Base-by-base conservation (phyloP, 1,140 invertebrate genomes). In the Drosophila pallidifrons region DNA sequence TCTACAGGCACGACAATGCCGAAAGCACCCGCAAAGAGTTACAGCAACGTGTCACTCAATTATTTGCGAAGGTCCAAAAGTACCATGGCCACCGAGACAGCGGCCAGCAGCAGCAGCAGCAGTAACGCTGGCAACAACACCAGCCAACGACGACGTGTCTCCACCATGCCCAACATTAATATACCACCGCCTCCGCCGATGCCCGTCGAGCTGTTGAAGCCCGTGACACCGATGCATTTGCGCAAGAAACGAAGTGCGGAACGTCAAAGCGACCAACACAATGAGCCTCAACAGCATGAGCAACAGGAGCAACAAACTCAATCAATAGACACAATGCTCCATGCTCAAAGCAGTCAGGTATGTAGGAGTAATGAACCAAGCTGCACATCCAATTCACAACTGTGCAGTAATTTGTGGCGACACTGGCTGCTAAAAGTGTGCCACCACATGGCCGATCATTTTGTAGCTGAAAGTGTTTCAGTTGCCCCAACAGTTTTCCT, bases 141-240 rank as follows among this genome's bases (percentile, higher is more conserved):
- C 30, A 32, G 20, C 13, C 69, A 68, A 13, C 67, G 75, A 11
- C 77, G 85, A 38, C 86, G 85, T 58, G 85, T 81, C 38, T 89
- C 85, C 49, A 88, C 85, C 25, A 82, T 88, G 77, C 79, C 82
- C 38, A 76, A 82, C 61, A 88, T 86, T 77, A 74, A 79, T 72
- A 86, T 86, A 82, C 91, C 91, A 46, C 66, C 88, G 11, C 81
- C 91, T 3, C 91, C 91, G 5, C 91, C 91, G 0, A 20, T 87
- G 76, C 91, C 91, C 5, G 49, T 77, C 2, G 79, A 83, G 13
- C 75, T 85, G 1, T 66, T 92, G 5, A 79, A 74, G 4, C 86
- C 85, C 0, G 69, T 68, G 0, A 89, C 86, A 5, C 86, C 86
- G 5, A 46, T 89, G 16, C 82, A 82, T 54, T 49, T 86, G 64